A percentile compares a stretch with the other conserved stretches of the same genome.
Conservation (phyloP, 1,140 invertebrate genomes). For the Anoplolepis gracilipes region DNA sequence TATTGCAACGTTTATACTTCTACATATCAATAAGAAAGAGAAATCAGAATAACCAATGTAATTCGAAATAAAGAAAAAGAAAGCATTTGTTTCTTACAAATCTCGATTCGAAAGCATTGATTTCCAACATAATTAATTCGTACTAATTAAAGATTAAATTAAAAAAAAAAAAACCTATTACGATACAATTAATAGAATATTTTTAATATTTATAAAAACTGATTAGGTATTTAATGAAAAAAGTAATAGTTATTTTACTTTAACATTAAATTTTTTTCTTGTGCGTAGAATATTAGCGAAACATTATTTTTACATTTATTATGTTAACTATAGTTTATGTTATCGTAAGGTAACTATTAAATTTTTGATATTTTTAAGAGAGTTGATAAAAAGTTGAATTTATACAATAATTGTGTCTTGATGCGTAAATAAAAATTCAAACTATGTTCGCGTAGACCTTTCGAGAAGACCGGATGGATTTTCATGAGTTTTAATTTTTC, state of each 20-base stretch:
- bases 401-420: no score
- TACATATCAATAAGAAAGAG: no score
- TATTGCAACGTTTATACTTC: neutral
- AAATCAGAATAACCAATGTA: no score
- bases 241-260: neutral
- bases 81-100: neutral
- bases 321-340: neutral
- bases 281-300: neutral
- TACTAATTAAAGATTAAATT: neutral
- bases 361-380: neutral
- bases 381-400: neutral
- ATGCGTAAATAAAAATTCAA: neutral
- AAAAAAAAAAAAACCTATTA: neutral
- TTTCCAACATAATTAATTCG: neutral
- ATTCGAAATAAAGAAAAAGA: neutral
- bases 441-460: neutral
- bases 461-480: conserved; percentile 39
- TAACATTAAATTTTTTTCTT: neutral
- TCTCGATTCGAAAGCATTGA: neutral
- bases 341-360: neutral
- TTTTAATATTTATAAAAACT: no score
- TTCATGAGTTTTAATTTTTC: conserved; percentile 51
- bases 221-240: neutral
- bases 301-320: neutral
- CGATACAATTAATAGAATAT: neutral